These are phyloP conservation scores for Melanchra persicariae DNA, from an alignment of 2,888 invertebrate species.

Conservation along the genomic window DNA sequence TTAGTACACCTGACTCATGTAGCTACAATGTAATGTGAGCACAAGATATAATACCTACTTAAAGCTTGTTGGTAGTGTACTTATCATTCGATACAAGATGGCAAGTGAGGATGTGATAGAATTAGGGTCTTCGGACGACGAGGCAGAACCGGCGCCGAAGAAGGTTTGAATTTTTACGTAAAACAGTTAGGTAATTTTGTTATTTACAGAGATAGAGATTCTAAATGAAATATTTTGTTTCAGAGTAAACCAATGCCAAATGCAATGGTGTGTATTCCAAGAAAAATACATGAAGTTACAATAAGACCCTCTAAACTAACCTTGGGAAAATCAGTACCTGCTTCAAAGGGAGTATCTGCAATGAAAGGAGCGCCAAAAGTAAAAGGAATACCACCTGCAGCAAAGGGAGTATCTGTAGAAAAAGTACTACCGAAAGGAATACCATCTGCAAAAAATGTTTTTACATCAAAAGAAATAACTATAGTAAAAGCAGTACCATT, in stretches of 20 bases:
- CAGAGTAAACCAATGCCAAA: conserved; percentile 81
- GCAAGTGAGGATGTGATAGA: conserved; percentile 86
- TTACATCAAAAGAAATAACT: conserved; percentile 24
- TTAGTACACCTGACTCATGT: conserved; percentile 1
- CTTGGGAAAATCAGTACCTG: conserved; percentile 12
- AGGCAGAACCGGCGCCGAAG: conserved; percentile 82
- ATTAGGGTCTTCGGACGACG: conserved; percentile 88
- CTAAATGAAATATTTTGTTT: conserved; percentile 58
- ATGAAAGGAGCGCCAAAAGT: background rate
- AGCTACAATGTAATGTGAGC: conserved; percentile 11
- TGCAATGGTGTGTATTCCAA: conserved; percentile 87
- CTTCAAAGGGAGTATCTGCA: background rate
- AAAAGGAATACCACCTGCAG: conserved; percentile 4
- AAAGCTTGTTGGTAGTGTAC: background rate
- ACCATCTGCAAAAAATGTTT: conserved; percentile 7
- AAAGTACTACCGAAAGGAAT: conserved; percentile 64
- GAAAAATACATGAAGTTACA: conserved; percentile 75
- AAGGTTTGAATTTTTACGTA: conserved; percentile 71
- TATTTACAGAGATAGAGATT: conserved; percentile 1
- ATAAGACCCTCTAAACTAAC: conserved; percentile 74
- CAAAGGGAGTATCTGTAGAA: conserved; percentile 58
- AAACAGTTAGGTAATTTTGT: background rate
- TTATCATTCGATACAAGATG: conserved; percentile 72
- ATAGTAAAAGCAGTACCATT: conserved; percentile 40
- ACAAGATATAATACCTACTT: background rate